Evolutionary conservation across 1,140 invertebrate genomes (phyloP).

Genomic region (Oryctes rhinoceros): DNA sequence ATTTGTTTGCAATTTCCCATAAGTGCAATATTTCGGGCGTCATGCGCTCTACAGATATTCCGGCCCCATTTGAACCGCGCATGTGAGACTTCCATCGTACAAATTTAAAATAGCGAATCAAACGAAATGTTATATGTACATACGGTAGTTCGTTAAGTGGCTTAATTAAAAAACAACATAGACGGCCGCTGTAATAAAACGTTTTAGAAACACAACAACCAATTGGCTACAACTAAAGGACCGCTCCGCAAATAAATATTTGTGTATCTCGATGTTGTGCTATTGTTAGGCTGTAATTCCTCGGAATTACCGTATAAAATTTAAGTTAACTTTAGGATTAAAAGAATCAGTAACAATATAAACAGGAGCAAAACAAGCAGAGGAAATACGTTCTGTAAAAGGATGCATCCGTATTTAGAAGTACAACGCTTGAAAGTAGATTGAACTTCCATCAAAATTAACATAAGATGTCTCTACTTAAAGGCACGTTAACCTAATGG

Average conservation of each 20-base stretch:
- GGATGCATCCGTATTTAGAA: background rate
- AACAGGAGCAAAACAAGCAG: background rate
- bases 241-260: slow-evolving; percentile 17
- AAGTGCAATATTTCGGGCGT: no score
- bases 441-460: no score
- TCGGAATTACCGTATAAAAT: background rate
- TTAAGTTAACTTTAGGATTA: background rate
- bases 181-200: slow-evolving; percentile 21
- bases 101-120: background rate
- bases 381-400: no score
- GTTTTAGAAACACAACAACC: slow-evolving; percentile 33
- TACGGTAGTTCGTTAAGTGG: background rate
- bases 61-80: no score
- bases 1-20: no score
- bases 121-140: background rate
- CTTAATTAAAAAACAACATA: background rate
- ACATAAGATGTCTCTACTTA: no score
- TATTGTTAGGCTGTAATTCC: background rate
- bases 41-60: no score
- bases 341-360: background rate
- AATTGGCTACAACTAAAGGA: background rate
- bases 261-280: background rate
- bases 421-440: no score
- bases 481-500: no score
- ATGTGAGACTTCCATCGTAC: no score